Evolutionary conservation across 2,113 vertebrate genomes (phyloP).

Genomic region (Plecturocebus donacophilus): DNA sequence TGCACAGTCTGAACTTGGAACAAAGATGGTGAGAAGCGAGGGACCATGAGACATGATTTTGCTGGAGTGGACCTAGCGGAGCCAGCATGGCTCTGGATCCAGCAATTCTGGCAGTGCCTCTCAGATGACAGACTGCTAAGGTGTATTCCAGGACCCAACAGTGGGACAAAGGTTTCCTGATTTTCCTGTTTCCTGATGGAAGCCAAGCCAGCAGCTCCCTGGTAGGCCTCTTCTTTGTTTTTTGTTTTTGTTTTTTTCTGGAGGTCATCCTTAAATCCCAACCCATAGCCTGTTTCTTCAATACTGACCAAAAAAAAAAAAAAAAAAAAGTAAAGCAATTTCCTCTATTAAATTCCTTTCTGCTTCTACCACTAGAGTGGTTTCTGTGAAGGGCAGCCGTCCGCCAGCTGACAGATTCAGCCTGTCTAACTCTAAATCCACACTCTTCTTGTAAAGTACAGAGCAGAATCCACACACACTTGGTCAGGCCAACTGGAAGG

Average conservation of each 20-base stretch:
- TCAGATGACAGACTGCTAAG: fast-evolving
- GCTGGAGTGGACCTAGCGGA: neutral
- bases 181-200: too few relatives aligned
- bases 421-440: fast-evolving
- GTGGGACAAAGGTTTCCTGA: fast-evolving
- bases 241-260: too few relatives aligned
- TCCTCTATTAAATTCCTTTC: neutral
- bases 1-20: neutral
- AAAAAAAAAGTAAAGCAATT: too few relatives aligned
- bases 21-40: neutral
- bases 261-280: neutral
- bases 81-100: fast-evolving
- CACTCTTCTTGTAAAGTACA: fast-evolving
- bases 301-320: neutral
- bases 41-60: fast-evolving
- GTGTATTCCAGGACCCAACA: neutral
- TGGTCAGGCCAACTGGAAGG: neutral
- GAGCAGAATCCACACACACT: too few relatives aligned
- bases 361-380: neutral
- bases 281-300: neutral
- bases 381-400: neutral
- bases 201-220: too few relatives aligned
- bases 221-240: too few relatives aligned
- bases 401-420: fast-evolving
- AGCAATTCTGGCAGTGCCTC: too few relatives aligned